Evolutionary conservation across 2,113 vertebrate species (phyloP).

Genomic region (Rana temporaria): DNA sequence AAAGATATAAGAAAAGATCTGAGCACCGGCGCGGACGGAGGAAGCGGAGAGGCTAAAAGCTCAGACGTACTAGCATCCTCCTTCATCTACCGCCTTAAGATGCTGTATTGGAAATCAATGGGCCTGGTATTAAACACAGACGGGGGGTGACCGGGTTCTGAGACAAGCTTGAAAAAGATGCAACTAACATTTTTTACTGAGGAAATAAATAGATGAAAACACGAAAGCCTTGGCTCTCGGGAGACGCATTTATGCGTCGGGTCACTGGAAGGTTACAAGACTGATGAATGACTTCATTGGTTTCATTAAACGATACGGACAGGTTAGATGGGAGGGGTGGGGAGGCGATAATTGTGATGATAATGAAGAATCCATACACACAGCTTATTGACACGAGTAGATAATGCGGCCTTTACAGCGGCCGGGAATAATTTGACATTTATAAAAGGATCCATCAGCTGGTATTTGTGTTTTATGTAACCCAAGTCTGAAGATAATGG

Average conservation of each 20-base stretch:
- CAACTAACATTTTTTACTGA: neutral
- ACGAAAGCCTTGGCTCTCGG: neutral
- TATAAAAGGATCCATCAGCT: no score
- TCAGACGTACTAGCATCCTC: neutral
- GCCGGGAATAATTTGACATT: no score
- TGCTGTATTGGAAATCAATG: constrained; percentile 52
- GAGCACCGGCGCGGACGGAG: neutral
- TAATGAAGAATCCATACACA: no score
- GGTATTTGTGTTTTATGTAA: no score
- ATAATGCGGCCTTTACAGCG: no score
- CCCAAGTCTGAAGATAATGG: no score
- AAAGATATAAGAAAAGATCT: constrained; percentile 16
- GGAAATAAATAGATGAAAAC: constrained; percentile 17
- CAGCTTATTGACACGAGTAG: no score
- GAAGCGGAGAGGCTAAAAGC: neutral
- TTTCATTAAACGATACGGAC: neutral
- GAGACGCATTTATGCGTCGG: neutral
- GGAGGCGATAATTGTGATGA: neutral
- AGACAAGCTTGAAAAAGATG: neutral
- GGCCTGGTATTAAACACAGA: neutral
- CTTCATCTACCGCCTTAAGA: constrained; percentile 1
- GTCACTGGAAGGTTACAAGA: neutral
- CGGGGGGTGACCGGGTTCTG: neutral
- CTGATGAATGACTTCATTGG: neutral
- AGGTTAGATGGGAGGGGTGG: neutral